Evolutionary conservation across 2,888 invertebrate species (phyloP).

Genomic region (Scaptodrosophila latifasciaeformis): DNA sequence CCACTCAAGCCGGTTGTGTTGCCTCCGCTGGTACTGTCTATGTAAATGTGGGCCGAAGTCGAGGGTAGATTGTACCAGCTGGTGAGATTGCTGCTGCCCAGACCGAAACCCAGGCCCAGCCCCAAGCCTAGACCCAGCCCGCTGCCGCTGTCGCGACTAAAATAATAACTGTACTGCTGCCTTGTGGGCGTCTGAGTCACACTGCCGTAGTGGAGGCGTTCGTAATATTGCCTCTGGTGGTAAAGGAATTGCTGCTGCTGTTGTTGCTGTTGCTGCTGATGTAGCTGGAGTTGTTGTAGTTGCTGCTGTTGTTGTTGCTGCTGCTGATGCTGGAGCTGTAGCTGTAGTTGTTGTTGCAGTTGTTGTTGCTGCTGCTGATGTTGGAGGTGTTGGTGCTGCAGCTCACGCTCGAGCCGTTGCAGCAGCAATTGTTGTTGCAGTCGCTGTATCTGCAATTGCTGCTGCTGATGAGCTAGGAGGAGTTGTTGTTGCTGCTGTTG

Average conservation of each 20-base stretch:
- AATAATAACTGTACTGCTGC: constrained; percentile 59
- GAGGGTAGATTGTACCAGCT: constrained; percentile 62
- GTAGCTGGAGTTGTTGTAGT: constrained; percentile 41
- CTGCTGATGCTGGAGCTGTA: constrained; percentile 28
- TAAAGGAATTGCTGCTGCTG: constrained; percentile 38
- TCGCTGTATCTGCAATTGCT: constrained; percentile 26
- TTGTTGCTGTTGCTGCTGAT: constrained; percentile 32
- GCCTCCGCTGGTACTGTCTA: constrained; percentile 59
- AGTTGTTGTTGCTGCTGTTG: constrained; percentile 54
- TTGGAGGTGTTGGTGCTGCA: constrained; percentile 47
- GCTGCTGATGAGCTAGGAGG: constrained; percentile 45
- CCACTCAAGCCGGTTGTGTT: constrained; percentile 40
- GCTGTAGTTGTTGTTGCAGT: constrained; percentile 10
- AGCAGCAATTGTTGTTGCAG: constrained; percentile 14
- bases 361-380: constrained; percentile 41
- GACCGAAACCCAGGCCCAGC: constrained; percentile 57
- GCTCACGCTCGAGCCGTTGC: constrained; percentile 8
- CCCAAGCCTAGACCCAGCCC: constrained; percentile 57
- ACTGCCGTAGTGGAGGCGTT: constrained; percentile 24
- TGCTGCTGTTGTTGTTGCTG: constrained; percentile 50
- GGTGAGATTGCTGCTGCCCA: constrained; percentile 58
- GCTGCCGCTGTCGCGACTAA: constrained; percentile 58
- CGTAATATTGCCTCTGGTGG: constrained; percentile 53
- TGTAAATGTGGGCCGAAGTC: constrained; percentile 66
- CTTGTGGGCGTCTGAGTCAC: constrained; percentile 12